phyloP scores from a whole-genome alignment of 2,888 invertebrate species.

The Tiphia femorata region DNA sequence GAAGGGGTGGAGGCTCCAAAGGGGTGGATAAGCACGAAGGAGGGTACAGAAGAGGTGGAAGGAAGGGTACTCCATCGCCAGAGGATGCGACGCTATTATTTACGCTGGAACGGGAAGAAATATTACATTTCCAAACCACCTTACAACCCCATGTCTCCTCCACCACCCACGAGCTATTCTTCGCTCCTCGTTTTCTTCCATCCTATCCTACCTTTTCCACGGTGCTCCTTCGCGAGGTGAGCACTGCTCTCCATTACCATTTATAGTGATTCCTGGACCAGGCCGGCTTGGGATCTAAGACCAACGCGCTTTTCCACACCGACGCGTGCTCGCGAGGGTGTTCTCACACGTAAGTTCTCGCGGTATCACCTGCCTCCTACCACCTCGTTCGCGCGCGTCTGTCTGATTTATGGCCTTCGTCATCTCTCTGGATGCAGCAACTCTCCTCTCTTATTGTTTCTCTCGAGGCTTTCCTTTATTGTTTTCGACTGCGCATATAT shows the following conservation, averaged over 20 bases:
- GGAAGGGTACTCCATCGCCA: constrained; percentile 32
- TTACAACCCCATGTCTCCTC: constrained; percentile 15
- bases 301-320: constrained; percentile 32
- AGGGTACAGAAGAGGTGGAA: constrained; percentile 4
- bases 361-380: constrained; percentile 50
- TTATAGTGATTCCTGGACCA: constrained; percentile 67
- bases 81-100: constrained; percentile 53
- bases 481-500: no score
- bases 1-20: constrained; percentile 1
- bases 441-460: neutral
- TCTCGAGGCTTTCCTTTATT: no score
- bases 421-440: neutral
- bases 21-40: constrained; percentile 20
- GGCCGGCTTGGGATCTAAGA: constrained; percentile 42
- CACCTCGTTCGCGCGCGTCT: constrained; percentile 25
- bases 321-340: constrained; percentile 20
- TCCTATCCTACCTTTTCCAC: constrained; percentile 24
- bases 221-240: constrained; percentile 20
- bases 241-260: constrained; percentile 64
- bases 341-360: constrained; percentile 46
- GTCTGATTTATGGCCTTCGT: neutral
- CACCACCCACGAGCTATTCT: constrained; percentile 9
- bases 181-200: constrained; percentile 17
- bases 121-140: constrained; percentile 61
- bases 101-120: constrained; percentile 56